Evolutionary conservation across 1,140 invertebrate genomes (phyloP), one percentile per base, ranked within the genome.

Genomic region (Spodoptera frugiperda): DNA sequence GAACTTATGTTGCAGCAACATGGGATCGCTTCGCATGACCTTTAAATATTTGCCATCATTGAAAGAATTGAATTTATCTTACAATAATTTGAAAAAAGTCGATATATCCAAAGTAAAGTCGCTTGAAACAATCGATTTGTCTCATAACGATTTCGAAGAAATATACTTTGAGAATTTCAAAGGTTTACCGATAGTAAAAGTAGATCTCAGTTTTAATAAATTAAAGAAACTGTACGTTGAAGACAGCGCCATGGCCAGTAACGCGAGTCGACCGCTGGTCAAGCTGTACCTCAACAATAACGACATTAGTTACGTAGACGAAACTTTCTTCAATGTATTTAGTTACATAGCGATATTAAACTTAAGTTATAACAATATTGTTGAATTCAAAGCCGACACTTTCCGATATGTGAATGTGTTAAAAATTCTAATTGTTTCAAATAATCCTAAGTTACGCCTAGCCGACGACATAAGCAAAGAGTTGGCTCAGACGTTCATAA

Each of bases 1-100:
- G 19, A 72, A 72, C 11, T 57, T 72, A 19, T 57, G 70, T 48
- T 55, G 54, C 15, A 72, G 19, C 39, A 21, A 72, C 33, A 46
- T 57, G 11, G 57, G 11, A 8, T 10, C 8, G 19, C 39, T 44
- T 1, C 5, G 57, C 10, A 21, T 15, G 17, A 39, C 11, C n/a
- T 57, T 72, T 19, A 59, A 72, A 48, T 25, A 57, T 30, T 72
- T 57, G 5, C 51, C 1, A 6, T 30, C 2, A n/a, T 21, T 70
- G 14, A 54, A 10, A 54, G 49, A 70, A 30, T 54, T 70, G 5
- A 30, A 70, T 21, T 33, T 70, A 15, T 70, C 67, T 10, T 12
- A 6, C 39, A 70, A 70, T 39, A 3, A 44, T 11, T 53, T 70
- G 8, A 17, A 70, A 17, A 39, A 54, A 14, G 10, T 53, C 11